A percentile compares a stretch with the other conserved stretches of the same genome.
Conservation (phyloP, 2,797 vertebrate genomes). For the Crenichthys baileyi region DNA sequence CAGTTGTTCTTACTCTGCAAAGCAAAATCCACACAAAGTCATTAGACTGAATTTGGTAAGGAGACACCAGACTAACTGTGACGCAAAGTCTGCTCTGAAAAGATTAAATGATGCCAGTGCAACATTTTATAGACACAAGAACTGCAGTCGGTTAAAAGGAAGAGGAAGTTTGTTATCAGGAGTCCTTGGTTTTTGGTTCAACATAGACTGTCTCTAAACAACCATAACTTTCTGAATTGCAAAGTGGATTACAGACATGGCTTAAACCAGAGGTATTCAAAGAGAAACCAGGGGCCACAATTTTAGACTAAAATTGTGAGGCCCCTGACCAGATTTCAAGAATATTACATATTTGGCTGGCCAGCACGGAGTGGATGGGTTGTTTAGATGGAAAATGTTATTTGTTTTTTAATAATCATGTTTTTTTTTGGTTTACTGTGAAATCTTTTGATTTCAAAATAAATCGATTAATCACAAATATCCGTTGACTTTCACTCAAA, state of each 20-base stretch:
- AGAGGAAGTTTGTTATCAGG: conserved; percentile 28
- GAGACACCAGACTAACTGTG: conserved; percentile 46
- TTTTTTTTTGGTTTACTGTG: too few relatives aligned
- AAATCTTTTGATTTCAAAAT: too few relatives aligned
- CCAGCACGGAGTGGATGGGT: too few relatives aligned
- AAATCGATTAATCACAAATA: too few relatives aligned
- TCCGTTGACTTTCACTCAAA: too few relatives aligned
- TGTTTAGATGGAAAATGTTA: too few relatives aligned
- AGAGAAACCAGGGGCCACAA: too few relatives aligned
- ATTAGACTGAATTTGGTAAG: neutral
- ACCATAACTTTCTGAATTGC: neutral
- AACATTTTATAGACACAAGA: neutral
- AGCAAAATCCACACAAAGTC: conserved; percentile 1
- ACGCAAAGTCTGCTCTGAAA: conserved; percentile 13
- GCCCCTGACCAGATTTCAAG: too few relatives aligned
- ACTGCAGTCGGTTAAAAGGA: neutral
- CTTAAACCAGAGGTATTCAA: neutral
- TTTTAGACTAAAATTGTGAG: too few relatives aligned
- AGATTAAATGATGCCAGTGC: conserved; percentile 12
- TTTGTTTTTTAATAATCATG: too few relatives aligned
- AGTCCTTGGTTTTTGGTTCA: conserved; percentile 22
- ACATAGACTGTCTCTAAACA: conserved; percentile 14
- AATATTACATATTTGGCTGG: too few relatives aligned
- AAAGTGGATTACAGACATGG: neutral
- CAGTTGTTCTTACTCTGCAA: neutral